phyloP scores from a whole-genome alignment of 2,888 invertebrate genomes.

The Nymphalis c-album region DNA sequence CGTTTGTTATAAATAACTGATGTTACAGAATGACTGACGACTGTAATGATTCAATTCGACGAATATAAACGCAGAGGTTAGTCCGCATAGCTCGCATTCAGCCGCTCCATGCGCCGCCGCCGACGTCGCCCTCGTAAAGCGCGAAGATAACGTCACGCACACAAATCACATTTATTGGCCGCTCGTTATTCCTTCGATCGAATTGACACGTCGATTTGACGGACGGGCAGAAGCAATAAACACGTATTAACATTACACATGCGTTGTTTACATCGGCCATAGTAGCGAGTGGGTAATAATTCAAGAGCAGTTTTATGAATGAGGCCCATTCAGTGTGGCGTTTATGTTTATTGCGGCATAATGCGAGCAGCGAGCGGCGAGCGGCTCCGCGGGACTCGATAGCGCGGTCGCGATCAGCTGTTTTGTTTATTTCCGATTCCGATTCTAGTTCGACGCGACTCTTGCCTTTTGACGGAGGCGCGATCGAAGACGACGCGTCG shows the following conservation, averaged over 20 bases:
- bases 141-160: constrained; percentile 18
- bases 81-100: not conserved
- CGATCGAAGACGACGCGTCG: constrained; percentile 14
- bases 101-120: no score
- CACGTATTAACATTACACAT: constrained; percentile 32
- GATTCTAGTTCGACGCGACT: constrained; percentile 8
- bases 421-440: constrained; percentile 32
- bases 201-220: constrained; percentile 34
- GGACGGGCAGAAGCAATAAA: constrained; percentile 27
- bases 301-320: constrained; percentile 66
- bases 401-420: constrained; percentile 35
- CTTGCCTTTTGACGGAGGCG: constrained; percentile 5
- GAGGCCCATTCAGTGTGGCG: constrained; percentile 50
- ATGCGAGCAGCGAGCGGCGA: constrained; percentile 35
- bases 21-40: not conserved
- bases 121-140: constrained; percentile 10
- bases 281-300: constrained; percentile 51
- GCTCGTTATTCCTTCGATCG: constrained; percentile 20
- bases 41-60: not conserved
- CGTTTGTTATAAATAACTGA: no score
- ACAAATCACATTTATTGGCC: constrained; percentile 28
- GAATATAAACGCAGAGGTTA: not conserved
- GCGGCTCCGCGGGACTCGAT: constrained; percentile 21
- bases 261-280: constrained; percentile 38
- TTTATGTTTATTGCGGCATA: constrained; percentile 61